phyloP scores from a whole-genome alignment of 1,140 invertebrate genomes.

The Heliconius eleuchia region DNA sequence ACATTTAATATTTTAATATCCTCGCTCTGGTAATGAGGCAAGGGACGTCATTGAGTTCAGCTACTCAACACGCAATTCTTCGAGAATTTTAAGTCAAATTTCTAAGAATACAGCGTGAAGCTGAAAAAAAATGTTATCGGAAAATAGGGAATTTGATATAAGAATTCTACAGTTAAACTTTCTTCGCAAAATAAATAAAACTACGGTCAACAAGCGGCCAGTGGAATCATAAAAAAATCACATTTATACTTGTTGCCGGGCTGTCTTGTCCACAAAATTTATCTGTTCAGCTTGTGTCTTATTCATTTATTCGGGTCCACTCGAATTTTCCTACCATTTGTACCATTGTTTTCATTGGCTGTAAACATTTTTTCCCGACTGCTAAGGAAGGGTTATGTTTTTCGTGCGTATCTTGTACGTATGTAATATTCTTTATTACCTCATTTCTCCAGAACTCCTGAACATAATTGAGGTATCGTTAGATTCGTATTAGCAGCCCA shows the following conservation, averaged over 20 bases:
- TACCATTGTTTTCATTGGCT: neutral
- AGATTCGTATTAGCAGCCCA: too few species aligned
- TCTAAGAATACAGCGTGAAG: neutral
- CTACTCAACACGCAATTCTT: too few species aligned
- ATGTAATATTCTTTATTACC: too few species aligned
- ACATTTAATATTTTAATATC: too few species aligned
- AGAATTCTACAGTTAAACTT: neutral
- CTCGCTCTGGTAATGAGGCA: too few species aligned
- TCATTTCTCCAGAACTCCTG: too few species aligned
- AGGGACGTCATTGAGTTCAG: too few species aligned
- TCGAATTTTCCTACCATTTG: neutral
- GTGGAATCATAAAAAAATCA: neutral
- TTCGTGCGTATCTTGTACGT: too few species aligned
- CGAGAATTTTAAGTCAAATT: too few species aligned
- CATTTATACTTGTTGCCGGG: neutral
- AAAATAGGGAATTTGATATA: neutral
- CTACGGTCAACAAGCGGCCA: neutral
- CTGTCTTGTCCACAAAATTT: neutral
- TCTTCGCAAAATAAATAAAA: neutral
- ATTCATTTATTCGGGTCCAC: neutral
- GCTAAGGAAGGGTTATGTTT: too few species aligned
- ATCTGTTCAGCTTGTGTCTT: neutral
- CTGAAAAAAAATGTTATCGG: neutral
- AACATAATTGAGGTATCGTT: too few species aligned
- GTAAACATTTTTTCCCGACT: neutral